phyloP scores from a whole-genome alignment of 2,113 vertebrate genomes.

The Cnemophilus loriae region DNA sequence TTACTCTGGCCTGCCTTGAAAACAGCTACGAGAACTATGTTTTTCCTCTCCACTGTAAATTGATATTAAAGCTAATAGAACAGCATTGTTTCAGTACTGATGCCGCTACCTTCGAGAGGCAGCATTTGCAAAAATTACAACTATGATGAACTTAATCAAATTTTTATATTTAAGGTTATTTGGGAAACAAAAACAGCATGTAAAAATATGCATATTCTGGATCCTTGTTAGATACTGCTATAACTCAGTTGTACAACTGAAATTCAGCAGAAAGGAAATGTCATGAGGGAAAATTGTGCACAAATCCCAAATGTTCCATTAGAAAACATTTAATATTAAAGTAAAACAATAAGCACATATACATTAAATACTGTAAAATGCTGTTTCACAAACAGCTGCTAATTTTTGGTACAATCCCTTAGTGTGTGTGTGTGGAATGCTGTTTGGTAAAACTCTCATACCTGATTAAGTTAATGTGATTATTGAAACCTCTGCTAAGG shows the following conservation, averaged over 20 bases:
- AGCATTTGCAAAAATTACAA: background rate
- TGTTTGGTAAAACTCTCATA: constrained; percentile 26
- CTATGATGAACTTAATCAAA: background rate
- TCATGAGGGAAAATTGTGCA: background rate
- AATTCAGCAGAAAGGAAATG: background rate
- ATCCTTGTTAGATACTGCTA: background rate
- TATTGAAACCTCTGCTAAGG: constrained; percentile 95
- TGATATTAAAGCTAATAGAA: background rate
- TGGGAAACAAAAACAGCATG: background rate
- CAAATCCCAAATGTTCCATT: background rate
- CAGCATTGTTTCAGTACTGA: background rate
- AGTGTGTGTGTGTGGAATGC: background rate
- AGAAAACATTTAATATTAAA: background rate
- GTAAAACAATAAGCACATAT: background rate
- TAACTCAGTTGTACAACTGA: background rate
- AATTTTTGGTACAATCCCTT: background rate
- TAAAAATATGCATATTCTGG: background rate
- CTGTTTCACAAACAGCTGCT: background rate
- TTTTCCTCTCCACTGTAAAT: background rate
- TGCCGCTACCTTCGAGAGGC: background rate
- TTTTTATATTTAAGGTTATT: background rate
- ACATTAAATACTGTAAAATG: background rate
- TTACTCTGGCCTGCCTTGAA: background rate
- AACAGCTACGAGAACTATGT: background rate
- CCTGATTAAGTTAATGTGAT: constrained; percentile 98